Percentiles rank a stretch among this genome's conserved stretches.
phyloP scores from a whole-genome alignment of 2,888 invertebrate species.

The Arrhopalites spinosus region DNA sequence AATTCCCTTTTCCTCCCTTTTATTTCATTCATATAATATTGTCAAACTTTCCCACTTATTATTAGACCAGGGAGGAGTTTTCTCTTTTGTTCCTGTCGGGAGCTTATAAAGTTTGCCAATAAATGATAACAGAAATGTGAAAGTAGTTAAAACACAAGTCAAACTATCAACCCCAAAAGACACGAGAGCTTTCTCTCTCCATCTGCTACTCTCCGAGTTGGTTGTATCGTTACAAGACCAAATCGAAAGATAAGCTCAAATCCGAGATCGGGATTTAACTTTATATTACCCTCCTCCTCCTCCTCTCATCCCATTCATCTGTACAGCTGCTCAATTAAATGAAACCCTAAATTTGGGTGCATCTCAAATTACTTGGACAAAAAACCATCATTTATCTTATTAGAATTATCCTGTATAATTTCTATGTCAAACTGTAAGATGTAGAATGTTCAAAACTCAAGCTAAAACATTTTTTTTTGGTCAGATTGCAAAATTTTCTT shows the following conservation, averaged over 20 bases:
- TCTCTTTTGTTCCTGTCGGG: background rate
- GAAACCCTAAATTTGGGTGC: background rate
- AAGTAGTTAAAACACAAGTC: constrained; percentile 22
- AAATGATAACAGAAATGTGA: constrained; percentile 28
- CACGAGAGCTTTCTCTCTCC: no score
- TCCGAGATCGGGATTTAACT: constrained; percentile 26
- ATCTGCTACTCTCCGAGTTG: no score
- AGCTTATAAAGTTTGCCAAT: constrained; percentile 34
- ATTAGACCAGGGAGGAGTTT: background rate
- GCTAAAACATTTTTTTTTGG: no score
- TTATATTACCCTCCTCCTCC: constrained; percentile 31
- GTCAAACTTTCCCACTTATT: background rate
- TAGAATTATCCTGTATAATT: no score
- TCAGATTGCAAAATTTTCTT: no score
- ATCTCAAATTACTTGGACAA: background rate
- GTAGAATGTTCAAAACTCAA: no score
- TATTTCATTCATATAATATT: background rate
- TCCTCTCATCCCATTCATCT: background rate
- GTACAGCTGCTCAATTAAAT: no score
- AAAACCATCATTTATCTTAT: background rate
- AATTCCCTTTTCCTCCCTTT: background rate
- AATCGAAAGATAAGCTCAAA: constrained; percentile 2
- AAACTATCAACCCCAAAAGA: constrained; percentile 21
- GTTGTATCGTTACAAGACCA: constrained; percentile 9
- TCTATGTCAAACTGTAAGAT: no score